phyloP scores from a whole-genome alignment of 2,888 invertebrate species.

The Tipula confusa region DNA sequence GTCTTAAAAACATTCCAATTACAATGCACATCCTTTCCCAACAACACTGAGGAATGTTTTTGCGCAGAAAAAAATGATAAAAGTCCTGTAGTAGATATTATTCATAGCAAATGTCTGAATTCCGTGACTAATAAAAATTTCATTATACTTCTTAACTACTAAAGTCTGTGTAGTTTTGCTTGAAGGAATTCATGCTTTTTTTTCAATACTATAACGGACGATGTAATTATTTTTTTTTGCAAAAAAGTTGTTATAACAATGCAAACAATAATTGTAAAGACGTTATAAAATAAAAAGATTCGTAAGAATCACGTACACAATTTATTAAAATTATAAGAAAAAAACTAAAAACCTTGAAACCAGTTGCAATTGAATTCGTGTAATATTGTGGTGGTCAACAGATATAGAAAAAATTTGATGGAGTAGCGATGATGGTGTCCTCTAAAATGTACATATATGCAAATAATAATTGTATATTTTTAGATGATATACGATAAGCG shows the following conservation, averaged over 20 bases:
- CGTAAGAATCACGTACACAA: background rate
- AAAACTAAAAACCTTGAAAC: background rate
- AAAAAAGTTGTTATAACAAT: background rate
- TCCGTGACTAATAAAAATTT: conserved; percentile 9
- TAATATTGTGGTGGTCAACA: background rate
- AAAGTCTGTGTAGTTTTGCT: background rate
- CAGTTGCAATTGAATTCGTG: background rate
- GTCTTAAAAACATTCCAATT: background rate
- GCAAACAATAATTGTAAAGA: too few relatives aligned
- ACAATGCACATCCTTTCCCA: background rate
- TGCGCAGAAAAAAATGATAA: background rate
- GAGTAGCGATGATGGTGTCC: background rate
- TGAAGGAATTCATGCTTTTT: background rate
- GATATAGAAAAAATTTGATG: background rate
- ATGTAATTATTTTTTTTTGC: background rate
- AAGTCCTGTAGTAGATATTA: background rate
- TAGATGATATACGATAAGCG: background rate
- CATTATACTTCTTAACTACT: background rate
- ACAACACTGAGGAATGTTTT: background rate
- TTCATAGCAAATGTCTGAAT: conserved; percentile 3
- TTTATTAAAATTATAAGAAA: background rate
- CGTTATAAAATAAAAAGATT: too few relatives aligned
- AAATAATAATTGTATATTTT: background rate
- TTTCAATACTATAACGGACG: background rate
- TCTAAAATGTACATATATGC: too few relatives aligned